These are phyloP conservation scores for Standfussiana lucernea DNA, from an alignment of 2,888 invertebrate genomes.

Conservation along the genomic window DNA sequence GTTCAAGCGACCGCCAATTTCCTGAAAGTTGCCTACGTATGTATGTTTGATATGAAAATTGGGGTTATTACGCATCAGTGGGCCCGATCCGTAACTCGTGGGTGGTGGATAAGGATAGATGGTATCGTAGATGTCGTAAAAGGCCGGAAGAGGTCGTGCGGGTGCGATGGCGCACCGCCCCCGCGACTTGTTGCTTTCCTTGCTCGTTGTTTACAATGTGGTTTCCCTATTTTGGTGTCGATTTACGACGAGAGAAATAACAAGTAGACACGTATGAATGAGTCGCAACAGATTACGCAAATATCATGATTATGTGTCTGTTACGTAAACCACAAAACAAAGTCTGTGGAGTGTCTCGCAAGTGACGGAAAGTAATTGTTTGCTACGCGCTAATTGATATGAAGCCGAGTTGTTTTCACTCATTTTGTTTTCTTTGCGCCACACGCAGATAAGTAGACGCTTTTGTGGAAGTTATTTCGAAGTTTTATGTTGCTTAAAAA, in stretches of 20 bases:
- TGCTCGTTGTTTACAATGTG: conserved; percentile 79
- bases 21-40: conserved; percentile 42
- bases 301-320: conserved; percentile 52
- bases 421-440: conserved; percentile 61
- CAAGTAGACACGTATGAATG: conserved; percentile 68
- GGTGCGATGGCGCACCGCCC: conserved; percentile 69
- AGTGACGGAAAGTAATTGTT: conserved; percentile 64
- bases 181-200: conserved; percentile 85
- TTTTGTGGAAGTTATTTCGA: conserved; percentile 56
- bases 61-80: conserved; percentile 65
- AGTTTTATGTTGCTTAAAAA: conserved; percentile 60
- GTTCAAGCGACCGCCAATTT: conserved; percentile 45
- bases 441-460: conserved; percentile 54
- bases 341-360: conserved; percentile 62
- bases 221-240: conserved; percentile 75
- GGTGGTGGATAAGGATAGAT: conserved; percentile 71
- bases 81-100: conserved; percentile 64
- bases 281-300: conserved; percentile 71
- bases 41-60: conserved; percentile 57
- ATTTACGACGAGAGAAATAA: conserved; percentile 72
- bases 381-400: conserved; percentile 63
- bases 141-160: conserved; percentile 77
- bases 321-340: conserved; percentile 66
- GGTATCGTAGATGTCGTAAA: conserved; percentile 77
- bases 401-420: conserved; percentile 58